Base-by-base conservation (phyloP, 1,140 invertebrate genomes). In the Drosophila kurseongensis region DNA sequence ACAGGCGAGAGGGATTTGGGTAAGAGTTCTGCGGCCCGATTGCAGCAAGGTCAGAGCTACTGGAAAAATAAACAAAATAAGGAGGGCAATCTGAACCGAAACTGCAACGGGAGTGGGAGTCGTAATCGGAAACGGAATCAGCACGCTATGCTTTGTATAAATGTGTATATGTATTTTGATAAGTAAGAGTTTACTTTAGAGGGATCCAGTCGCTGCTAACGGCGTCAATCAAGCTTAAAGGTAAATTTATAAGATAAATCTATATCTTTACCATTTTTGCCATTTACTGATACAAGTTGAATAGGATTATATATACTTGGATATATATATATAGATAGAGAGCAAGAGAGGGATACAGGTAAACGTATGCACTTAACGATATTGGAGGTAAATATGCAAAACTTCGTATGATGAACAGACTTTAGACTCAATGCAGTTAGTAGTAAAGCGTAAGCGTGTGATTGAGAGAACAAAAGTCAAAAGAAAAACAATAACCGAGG, bases 401-500 rank as follows among this genome's bases (percentile, higher is more conserved):
- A 77, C 42, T 67, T 57, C 50, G 47, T 61, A 48, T 58, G 50
- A 67, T 62, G 75, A 67, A 74, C 71, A 76, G 80, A 79, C 68
- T 71, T 58, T 61, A 77, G 75, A 77, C 62, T 79, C 72, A 83
- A 89, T 83, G 84, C 84, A 89, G 76, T 89, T 88, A 89, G 71
- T 82, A 52, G 38, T 68, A 59, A 88, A 88, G 83, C 83, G 72
- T 69, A 88, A 88, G 83, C 84, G 84, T 88, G 83, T 89, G 83
- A 88, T 80, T 58, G 42, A 32, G n/a, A 68, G 51, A 51, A 16
- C 27, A 42, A 52, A 18, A 58, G 13, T 12, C 38, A 36, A 61
- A 73, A 63, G 4, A 4, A 66, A 16, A 62, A 63, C 32, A 61
- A 35, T 18, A 75, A 67, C 45, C 47, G 2, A 66, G 66, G 56